A percentile compares a stretch with the other conserved stretches of the same genome.
These are phyloP conservation scores for Acanthoscelides obtectus DNA, from an alignment of 2,888 invertebrate genomes.

Conservation along the genomic window DNA sequence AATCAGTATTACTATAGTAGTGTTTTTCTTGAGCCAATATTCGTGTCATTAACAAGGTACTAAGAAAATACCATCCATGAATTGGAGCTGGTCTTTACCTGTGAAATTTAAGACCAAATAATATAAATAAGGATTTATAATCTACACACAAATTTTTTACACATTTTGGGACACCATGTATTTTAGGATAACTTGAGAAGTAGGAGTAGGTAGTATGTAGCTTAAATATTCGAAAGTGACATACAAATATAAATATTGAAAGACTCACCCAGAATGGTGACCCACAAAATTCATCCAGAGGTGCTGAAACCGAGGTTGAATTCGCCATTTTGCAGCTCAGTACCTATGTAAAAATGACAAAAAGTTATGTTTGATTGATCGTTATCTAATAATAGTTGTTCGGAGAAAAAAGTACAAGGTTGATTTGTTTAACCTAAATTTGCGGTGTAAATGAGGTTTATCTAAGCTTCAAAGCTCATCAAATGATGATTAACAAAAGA, in stretches of 20 bases:
- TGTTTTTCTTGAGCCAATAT: too few species aligned
- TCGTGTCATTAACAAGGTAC: too few species aligned
- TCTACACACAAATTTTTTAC: too few species aligned
- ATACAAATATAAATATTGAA: background rate
- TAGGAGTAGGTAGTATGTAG: too few species aligned
- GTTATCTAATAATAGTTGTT: background rate
- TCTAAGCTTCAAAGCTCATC: background rate
- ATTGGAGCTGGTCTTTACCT: too few species aligned
- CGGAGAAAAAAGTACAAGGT: background rate
- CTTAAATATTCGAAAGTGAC: background rate
- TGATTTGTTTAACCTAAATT: constrained; percentile 19
- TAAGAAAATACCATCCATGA: too few species aligned
- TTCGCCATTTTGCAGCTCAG: constrained; percentile 43
- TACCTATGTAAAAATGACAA: background rate
- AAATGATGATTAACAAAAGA: background rate
- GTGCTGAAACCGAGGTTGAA: constrained; percentile 21
- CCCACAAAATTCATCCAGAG: constrained; percentile 74
- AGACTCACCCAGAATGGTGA: constrained; percentile 73
- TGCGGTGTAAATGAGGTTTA: background rate
- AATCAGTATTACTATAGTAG: too few species aligned
- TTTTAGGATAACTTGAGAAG: too few species aligned
- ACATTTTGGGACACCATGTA: too few species aligned
- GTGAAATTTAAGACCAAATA: too few species aligned
- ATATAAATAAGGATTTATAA: too few species aligned
- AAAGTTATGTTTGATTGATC: background rate